These are phyloP conservation scores for Vidua macroura DNA, from an alignment of 2,113 vertebrate species.

Conservation along the genomic window DNA sequence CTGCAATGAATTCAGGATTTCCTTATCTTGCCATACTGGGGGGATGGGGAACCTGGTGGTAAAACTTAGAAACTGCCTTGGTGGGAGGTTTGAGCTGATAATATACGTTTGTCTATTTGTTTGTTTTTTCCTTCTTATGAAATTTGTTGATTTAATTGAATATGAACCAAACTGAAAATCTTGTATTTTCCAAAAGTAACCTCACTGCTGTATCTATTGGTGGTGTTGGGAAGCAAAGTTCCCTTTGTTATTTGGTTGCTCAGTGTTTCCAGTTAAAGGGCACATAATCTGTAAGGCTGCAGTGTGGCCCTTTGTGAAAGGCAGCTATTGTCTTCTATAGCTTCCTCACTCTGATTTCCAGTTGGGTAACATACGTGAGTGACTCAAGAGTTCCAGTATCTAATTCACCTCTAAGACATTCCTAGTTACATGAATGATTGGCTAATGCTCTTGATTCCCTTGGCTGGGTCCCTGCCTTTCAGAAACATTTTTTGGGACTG, in stretches of 20 bases:
- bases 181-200: not conserved
- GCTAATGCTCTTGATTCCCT: not conserved
- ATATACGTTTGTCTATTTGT: not conserved
- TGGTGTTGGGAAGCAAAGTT: not conserved
- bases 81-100: not conserved
- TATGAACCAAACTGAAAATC: not conserved
- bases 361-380: not conserved
- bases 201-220: not conserved
- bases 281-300: not conserved
- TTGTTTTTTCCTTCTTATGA: not conserved
- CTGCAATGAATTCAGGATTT: slow-evolving; percentile 46
- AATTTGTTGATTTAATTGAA: not conserved
- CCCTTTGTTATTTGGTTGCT: slow-evolving; percentile 9
- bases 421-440: not conserved
- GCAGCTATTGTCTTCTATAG: not conserved
- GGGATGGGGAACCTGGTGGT: not conserved
- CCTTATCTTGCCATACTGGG: slow-evolving; percentile 29
- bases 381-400: slow-evolving; percentile 6
- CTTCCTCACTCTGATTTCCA: not conserved
- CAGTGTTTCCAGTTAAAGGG: slow-evolving; percentile 19
- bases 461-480: not conserved
- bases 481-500: not conserved
- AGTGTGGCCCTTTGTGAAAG: not conserved
- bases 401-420: not conserved
- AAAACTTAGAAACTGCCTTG: not conserved